Percentiles rank a stretch among this genome's conserved stretches.
Evolutionary conservation across 2,113 vertebrate species (phyloP).

Genomic region (Rana temporaria): DNA sequence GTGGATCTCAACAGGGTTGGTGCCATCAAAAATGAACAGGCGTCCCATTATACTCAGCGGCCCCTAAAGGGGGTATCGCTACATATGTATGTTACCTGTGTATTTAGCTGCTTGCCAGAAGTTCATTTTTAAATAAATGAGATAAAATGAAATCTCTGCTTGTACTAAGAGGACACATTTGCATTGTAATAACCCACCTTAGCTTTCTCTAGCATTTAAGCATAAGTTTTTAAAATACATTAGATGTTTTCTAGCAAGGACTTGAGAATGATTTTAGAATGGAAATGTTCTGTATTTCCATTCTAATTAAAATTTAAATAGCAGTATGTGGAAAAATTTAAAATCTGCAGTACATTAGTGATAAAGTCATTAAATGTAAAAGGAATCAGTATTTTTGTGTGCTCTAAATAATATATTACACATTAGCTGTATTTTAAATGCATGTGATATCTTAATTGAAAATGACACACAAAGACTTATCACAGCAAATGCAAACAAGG

Average conservation of each 20-base stretch:
- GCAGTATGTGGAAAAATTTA: neutral
- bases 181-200: neutral
- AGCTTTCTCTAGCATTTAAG: neutral
- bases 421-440: neutral
- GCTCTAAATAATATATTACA: constrained; percentile 3
- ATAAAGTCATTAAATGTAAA: neutral
- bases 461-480: no score
- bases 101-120: no score
- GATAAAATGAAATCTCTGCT: neutral
- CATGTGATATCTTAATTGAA: no score
- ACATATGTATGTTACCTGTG: no score
- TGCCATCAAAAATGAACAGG: no score
- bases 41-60: no score
- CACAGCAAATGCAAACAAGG: no score
- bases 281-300: neutral
- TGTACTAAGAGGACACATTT: neutral
- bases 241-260: neutral
- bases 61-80: no score
- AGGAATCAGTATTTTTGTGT: neutral
- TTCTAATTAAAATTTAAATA: constrained; percentile 7
- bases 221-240: neutral
- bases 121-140: neutral
- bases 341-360: constrained; percentile 2
- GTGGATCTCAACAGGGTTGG: no score
- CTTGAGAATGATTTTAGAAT: neutral